Conservation (phyloP, 1,140 invertebrate genomes). For the Lepidostoma basale region DNA sequence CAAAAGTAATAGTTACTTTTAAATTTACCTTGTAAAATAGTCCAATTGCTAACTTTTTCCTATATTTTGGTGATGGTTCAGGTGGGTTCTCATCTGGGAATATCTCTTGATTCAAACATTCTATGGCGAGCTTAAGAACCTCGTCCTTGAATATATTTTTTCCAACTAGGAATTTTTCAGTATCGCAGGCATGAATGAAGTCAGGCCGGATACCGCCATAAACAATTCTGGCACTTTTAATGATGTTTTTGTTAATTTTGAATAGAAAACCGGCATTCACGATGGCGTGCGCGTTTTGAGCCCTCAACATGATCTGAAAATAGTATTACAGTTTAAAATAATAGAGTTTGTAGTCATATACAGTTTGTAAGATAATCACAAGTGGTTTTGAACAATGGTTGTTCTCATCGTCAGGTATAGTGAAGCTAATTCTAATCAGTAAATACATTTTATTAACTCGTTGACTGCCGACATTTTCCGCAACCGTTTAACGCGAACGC, state of each 20-base stretch:
- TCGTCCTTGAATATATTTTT: slow-evolving; percentile 60
- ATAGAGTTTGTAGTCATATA: too few relatives aligned
- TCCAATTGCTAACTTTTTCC: slow-evolving; percentile 67
- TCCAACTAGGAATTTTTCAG: slow-evolving; percentile 67
- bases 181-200: slow-evolving; percentile 72
- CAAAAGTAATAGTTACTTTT: too few relatives aligned
- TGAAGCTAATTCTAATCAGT: too few relatives aligned
- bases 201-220: slow-evolving; percentile 70
- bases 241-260: slow-evolving; percentile 61
- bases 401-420: too few relatives aligned
- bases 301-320: slow-evolving; percentile 71
- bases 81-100: slow-evolving; percentile 66
- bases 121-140: slow-evolving; percentile 62
- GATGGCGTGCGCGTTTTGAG: slow-evolving; percentile 77
- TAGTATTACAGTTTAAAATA: too few relatives aligned
- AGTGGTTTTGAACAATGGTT: too few relatives aligned
- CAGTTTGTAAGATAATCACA: too few relatives aligned
- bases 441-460: too few relatives aligned
- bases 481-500: too few relatives aligned
- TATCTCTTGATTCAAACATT: slow-evolving; percentile 66
- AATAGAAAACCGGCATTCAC: slow-evolving; percentile 77
- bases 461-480: too few relatives aligned
- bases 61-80: slow-evolving; percentile 69
- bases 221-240: slow-evolving; percentile 62
- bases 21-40: slow-evolving; percentile 82